Conservation (phyloP, 1,140 invertebrate genomes). For the Oncopodura yosiiana region DNA sequence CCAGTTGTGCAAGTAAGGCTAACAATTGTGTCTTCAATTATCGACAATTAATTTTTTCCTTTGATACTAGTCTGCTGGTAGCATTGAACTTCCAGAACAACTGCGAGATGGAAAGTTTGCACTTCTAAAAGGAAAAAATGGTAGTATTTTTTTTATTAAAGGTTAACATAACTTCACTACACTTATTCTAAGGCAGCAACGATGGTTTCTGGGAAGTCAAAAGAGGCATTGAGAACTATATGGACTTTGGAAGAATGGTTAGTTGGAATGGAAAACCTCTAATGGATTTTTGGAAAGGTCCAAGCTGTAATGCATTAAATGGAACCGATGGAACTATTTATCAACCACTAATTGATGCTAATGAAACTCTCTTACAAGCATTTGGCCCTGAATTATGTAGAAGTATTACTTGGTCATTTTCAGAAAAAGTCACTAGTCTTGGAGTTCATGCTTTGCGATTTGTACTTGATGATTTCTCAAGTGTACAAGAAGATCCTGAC, state of each 20-base stretch:
- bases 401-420: constrained; percentile 2
- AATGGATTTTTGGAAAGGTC: constrained; percentile 52
- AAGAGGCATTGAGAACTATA: constrained; percentile 50
- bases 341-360: constrained; percentile 19
- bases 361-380: constrained; percentile 6
- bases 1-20: constrained; percentile 9
- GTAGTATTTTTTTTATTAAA: no score
- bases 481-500: not conserved
- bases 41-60: no score
- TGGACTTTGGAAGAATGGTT: constrained; percentile 53
- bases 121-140: constrained; percentile 8
- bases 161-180: no score
- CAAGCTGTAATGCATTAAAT: constrained; percentile 24
- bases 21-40: no score
- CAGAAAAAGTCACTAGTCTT: not conserved
- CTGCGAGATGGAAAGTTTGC: constrained; percentile 20
- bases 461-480: not conserved
- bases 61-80: not conserved
- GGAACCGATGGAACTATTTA: constrained; percentile 29
- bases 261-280: constrained; percentile 51
- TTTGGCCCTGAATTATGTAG: constrained; percentile 30
- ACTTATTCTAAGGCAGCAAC: constrained; percentile 39
- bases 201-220: constrained; percentile 49
- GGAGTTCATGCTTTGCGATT: not conserved
- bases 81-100: constrained; percentile 12